phyloP scores from a whole-genome alignment of 2,113 vertebrate species.

The Aythya baeri region DNA sequence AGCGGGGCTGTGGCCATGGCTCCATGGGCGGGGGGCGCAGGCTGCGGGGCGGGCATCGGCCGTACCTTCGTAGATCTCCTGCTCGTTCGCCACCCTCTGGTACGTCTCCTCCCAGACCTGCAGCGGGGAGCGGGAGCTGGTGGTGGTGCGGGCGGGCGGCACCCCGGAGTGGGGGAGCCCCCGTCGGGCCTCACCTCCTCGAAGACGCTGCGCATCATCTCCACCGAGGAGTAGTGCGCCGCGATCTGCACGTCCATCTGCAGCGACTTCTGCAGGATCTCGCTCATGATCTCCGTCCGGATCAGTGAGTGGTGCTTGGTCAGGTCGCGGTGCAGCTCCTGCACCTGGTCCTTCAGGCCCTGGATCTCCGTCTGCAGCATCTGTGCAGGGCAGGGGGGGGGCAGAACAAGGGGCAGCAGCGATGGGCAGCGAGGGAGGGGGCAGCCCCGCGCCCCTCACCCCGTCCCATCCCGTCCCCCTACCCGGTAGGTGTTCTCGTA shows the following conservation, averaged over 20 bases:
- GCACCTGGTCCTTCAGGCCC: constrained; percentile 92
- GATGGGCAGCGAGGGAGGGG: not conserved
- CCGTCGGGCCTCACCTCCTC: constrained; percentile 81
- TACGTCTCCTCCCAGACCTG: constrained; percentile 94
- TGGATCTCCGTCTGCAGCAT: constrained; percentile 87
- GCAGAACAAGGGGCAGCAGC: not conserved
- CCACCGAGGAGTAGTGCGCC: constrained; percentile 80
- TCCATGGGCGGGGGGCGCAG: fast-evolving
- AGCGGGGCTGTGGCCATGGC: not conserved
- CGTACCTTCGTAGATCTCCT: constrained; percentile 95
- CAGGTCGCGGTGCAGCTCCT: constrained; percentile 92
- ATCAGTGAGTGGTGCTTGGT: constrained; percentile 95
- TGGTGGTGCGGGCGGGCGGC: fast-evolving
- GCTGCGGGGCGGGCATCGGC: too few relatives aligned
- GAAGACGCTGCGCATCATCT: constrained; percentile 86
- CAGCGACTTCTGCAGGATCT: constrained; percentile 87
- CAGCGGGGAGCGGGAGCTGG: not conserved
- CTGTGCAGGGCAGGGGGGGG: constrained; percentile 43
- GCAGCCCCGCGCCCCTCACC: not conserved
- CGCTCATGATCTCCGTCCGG: constrained; percentile 87
- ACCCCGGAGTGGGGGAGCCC: not conserved
- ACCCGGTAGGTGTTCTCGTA: constrained; percentile 90
- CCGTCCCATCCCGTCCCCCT: fast-evolving
- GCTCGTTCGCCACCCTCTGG: constrained; percentile 89
- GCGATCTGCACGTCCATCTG: constrained; percentile 87